Base-by-base conservation (phyloP, 2,888 invertebrate species). In the Drosophila atroscutellata region DNA sequence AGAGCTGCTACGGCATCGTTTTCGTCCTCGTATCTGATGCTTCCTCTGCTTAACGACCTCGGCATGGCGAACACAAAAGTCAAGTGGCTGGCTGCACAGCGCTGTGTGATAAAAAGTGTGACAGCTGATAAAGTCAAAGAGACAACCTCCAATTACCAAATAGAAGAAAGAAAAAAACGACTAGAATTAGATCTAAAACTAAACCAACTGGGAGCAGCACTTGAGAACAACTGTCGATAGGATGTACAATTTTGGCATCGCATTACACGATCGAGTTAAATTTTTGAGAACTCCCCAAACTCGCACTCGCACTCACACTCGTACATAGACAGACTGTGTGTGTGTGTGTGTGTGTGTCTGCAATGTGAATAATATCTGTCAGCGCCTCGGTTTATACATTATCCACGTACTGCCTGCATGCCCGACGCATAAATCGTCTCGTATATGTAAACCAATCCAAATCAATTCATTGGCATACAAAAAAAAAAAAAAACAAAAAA, bases 331-430 rank as follows among this genome's bases (percentile, higher is more conserved):
- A 55, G 42, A 34, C 63, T 64, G 2, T 32, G 69, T 63, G 32
- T 59, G 57, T 47, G 24, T 24, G 45, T 54, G 50, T 37, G 72
- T 75, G 36, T 55, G 55, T 68, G 73, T 66, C 65, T 88, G 81
- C 87, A 86, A 89, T 88, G 90, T 91, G 89, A 88, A 89, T 86
- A 83, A 81, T 90, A 73, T 89, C 89, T 89, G 75, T 89, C 89
- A 91, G 77, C 91, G 83, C 86, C 87, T 85, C 73, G 72, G 70
- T 80, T 86, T 73, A 75, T 76, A 83, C 72, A 80, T 63, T 80
- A 80, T 80, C 65, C 80, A 65, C 80, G 52, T 62, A 55, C 52
- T 63, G 37, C 59, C 66, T 51, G 61, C 69, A 45, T 55, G 58
- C 60, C 60, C 52, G 61, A 58, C 60, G 61, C 61, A 75, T 75